phyloP scores from a whole-genome alignment of 2,113 vertebrate genomes.

The Ailuropoda melanoleuca region DNA sequence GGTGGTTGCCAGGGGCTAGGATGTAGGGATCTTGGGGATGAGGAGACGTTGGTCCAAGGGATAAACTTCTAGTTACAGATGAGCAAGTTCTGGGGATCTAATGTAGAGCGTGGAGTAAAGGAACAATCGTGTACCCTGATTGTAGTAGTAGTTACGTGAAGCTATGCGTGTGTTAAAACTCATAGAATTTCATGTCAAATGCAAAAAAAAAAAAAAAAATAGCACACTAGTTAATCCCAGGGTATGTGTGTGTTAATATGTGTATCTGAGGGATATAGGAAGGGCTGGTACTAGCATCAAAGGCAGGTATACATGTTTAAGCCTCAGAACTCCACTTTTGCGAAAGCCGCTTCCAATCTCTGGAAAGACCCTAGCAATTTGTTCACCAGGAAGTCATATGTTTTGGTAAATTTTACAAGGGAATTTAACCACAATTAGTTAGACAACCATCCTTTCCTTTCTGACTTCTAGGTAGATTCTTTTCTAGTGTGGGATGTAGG shows the following conservation, averaged over 20 bases:
- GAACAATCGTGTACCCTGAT: background rate
- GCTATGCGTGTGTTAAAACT: background rate
- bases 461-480: background rate
- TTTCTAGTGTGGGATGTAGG: background rate
- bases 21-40: background rate
- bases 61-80: background rate
- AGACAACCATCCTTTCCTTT: background rate
- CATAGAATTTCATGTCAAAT: background rate
- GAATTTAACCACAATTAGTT: background rate
- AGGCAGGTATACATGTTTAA: background rate
- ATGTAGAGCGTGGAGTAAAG: background rate
- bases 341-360: background rate
- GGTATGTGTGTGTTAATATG: background rate
- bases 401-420: background rate
- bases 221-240: background rate
- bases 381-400: background rate
- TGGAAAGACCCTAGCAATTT: background rate
- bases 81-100: background rate
- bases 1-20: background rate
- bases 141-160: background rate
- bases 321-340: background rate
- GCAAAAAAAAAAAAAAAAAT: background rate
- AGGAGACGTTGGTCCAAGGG: background rate
- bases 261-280: background rate
- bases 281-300: background rate